Base-by-base conservation (phyloP, 2,797 vertebrate species). In the Muscicapa comitata region DNA sequence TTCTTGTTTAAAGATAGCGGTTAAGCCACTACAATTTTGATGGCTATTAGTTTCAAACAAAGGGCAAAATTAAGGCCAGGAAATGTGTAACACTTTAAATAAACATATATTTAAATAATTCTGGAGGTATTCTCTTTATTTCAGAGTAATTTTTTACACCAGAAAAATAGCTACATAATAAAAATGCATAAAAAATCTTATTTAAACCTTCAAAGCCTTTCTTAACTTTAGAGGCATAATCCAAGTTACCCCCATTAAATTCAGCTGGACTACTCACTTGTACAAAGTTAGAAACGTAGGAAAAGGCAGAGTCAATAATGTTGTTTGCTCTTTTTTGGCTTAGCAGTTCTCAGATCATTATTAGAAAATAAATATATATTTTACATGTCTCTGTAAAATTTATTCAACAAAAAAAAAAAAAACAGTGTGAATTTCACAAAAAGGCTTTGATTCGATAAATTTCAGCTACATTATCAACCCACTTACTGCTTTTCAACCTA, bases 41-140 rank as follows among this genome's bases (percentile, higher is more conserved):
- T 87, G 78, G 95, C 94, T 96, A 94, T 96, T 97, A 90, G 79
- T 95, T 95, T 95, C 79, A 88, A 74, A 93, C 55, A 93, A 97
- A 93, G 62, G 79, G 83, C 74, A 93, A 91, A 92, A 96, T 94
- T 93, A 91, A 95, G 84, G 84, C 67, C 84, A 92, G 68, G 50
- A 90, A 94, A 90, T 68, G 84, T 83, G 80, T 88, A 53, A 45
- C 72, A 90, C 70, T 88, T 93, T 86, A 94, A 95, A 96, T 93
- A 92, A 94, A 92, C 94, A 94, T 93, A 92, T 93, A 95, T 94
- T 96, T 95, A 88, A 93, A 94, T 89, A 91, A 91, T 90, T 94
- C 58, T 85, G 50, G 71, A 90, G 40, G n/a, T 88, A 95, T 86
- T 96, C 40, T 42, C 35, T 80, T 73, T 89, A 78, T 84, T 96